Evolutionary conservation across 2,888 invertebrate genomes (phyloP), one percentile per base, ranked within the genome.

Genomic region (Cyclophora albipunctata): DNA sequence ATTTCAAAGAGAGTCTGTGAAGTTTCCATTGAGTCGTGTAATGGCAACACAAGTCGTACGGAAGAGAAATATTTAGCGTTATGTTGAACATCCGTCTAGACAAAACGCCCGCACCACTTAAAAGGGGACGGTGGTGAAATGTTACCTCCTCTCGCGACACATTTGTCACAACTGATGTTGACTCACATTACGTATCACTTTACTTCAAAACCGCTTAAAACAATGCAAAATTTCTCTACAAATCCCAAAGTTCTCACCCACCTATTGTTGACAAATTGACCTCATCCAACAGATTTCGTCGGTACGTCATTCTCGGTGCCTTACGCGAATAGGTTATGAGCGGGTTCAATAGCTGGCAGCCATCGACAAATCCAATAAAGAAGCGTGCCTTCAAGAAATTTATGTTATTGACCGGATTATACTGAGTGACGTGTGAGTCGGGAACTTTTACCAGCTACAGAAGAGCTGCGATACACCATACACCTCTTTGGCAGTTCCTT

Each of bases 321-420:
- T 71, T 67, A 64, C 69, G 62, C 66, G 71, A 70, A 70, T 73
- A 71, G 71, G 73, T 73, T 77, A 74, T 72, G 72, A 70, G 64
- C 66, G 60, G 71, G 75, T 75, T 78, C 78, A 81, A 79, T 72
- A 73, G 75, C 73, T 78, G 71, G 71, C 66, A 68, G 71, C 71
- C 74, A 75, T 75, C 78, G 81, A 75, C 79, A 78, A 83, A 84
- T 82, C 78, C 81, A 84, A 84, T 85, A 85, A 82, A 81, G 84
- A 78, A 76, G 69, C 75, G 69, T 77, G 78, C 76, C 75, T 77
- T 72, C 66, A 73, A 81, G 74, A 84, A 84, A 84, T 84, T 82
- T 84, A 84, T 84, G 83, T 83, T 84, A 84, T 83, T 84, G 83
- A 82, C 82, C 84, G 80, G 79, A 81, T 84, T 85, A 84, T 83